phyloP scores from a whole-genome alignment of 2,797 vertebrate species.

The Oophaga sylvatica region DNA sequence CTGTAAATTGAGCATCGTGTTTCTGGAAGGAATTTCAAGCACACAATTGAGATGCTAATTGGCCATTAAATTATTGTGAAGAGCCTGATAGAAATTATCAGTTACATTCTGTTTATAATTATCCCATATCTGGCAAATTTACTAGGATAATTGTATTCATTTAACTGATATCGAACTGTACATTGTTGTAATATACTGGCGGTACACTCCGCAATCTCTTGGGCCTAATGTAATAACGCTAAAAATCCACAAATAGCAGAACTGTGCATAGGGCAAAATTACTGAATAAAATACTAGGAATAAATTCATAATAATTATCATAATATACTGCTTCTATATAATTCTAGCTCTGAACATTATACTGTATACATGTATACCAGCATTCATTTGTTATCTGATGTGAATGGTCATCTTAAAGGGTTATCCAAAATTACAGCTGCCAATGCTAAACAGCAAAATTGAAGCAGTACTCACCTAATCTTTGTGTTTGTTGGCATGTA shows the following conservation, averaged over 20 bases:
- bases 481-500: too few relatives aligned
- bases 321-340: too few relatives aligned
- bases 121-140: conserved; percentile 41
- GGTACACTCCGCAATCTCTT: not conserved
- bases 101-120: conserved; percentile 50
- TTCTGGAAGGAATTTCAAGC: conserved; percentile 79
- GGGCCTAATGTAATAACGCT: not conserved
- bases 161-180: conserved; percentile 11
- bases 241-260: not conserved
- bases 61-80: conserved; percentile 47
- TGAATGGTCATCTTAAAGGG: too few relatives aligned
- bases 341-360: too few relatives aligned
- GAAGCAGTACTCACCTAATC: too few relatives aligned
- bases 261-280: not conserved
- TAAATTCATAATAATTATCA: not conserved
- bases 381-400: too few relatives aligned
- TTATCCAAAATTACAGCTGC: too few relatives aligned
- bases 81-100: conserved; percentile 41
- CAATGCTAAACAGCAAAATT: too few relatives aligned
- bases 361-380: too few relatives aligned
- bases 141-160: conserved; percentile 25
- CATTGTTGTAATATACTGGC: conserved; percentile 21
- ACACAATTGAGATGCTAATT: conserved; percentile 60
- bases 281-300: not conserved
- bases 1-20: conserved; percentile 96